Evolutionary conservation across 2,888 invertebrate species (phyloP).

Genomic region (Heliconius ismenius): DNA sequence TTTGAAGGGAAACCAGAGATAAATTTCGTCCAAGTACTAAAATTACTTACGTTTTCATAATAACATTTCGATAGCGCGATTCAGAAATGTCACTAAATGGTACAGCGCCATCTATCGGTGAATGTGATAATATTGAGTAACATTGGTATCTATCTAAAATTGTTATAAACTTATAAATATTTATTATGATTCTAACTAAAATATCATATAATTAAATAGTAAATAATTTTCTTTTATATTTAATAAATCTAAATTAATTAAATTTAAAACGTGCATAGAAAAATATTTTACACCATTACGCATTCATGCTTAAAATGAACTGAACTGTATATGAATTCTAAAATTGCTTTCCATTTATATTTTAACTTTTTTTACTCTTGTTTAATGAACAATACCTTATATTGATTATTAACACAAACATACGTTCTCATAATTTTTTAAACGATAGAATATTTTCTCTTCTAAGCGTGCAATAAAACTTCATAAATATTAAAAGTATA

Average conservation of each 20-base stretch:
- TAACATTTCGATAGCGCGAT: conserved; percentile 4
- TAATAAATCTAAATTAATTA: neutral
- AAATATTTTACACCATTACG: neutral
- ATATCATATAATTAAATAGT: too few species aligned
- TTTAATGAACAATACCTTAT: neutral
- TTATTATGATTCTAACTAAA: too few species aligned
- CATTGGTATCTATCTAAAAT: too few species aligned
- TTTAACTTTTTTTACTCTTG: neutral
- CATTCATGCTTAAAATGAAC: neutral
- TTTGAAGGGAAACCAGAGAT: conserved; percentile 43
- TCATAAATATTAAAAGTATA: neutral
- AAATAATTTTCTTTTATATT: too few species aligned
- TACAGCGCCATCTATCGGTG: conserved; percentile 16
- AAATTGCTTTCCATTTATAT: neutral
- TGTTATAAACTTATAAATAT: too few species aligned
- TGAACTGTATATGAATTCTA: neutral
- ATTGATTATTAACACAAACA: too few species aligned
- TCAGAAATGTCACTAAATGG: neutral
- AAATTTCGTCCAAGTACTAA: accelerated
- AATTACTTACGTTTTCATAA: neutral
- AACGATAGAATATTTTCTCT: neutral
- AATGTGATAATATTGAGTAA: neutral
- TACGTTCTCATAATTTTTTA: neutral
- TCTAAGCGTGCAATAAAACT: neutral
- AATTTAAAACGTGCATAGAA: neutral